A percentile compares a stretch with the other conserved stretches of the same genome.
Conservation (phyloP, 2,797 vertebrate genomes). For the Anguilla obscura region DNA sequence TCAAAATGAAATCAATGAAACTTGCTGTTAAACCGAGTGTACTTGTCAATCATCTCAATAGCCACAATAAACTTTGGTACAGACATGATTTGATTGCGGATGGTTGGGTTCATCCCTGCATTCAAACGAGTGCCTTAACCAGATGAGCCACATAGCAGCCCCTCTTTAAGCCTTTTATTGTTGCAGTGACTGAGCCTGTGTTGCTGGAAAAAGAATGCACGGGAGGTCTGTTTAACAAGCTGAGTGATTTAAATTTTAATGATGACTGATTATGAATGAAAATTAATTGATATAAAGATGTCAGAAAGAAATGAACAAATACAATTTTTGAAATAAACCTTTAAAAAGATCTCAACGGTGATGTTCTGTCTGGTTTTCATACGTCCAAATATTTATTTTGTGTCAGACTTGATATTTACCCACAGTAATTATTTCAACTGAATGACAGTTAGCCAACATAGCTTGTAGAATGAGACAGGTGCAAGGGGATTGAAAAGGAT, state of each 20-base stretch:
- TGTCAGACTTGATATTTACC: constrained; percentile 39
- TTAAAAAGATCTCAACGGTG: background rate
- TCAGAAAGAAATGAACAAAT: background rate
- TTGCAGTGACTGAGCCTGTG: background rate
- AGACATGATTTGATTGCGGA: no score
- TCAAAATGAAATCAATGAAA: background rate
- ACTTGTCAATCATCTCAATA: background rate
- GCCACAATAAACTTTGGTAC: no score
- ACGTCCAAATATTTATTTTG: background rate
- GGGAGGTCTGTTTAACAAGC: background rate
- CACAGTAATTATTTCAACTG: constrained; percentile 33
- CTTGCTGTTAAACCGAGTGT: background rate
- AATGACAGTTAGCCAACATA: constrained; percentile 19
- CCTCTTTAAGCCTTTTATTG: background rate
- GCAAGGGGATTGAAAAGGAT: constrained; percentile 31
- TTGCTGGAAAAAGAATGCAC: background rate
- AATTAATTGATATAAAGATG: background rate
- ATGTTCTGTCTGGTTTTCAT: background rate
- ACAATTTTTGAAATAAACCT: background rate
- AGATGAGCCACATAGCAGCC: background rate
- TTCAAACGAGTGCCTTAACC: background rate
- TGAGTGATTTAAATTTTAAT: background rate
- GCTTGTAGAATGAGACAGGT: constrained; percentile 30
- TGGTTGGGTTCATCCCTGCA: no score
- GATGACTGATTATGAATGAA: background rate